Conservation (phyloP, 2,888 invertebrate species). For the Volucella zonaria region DNA sequence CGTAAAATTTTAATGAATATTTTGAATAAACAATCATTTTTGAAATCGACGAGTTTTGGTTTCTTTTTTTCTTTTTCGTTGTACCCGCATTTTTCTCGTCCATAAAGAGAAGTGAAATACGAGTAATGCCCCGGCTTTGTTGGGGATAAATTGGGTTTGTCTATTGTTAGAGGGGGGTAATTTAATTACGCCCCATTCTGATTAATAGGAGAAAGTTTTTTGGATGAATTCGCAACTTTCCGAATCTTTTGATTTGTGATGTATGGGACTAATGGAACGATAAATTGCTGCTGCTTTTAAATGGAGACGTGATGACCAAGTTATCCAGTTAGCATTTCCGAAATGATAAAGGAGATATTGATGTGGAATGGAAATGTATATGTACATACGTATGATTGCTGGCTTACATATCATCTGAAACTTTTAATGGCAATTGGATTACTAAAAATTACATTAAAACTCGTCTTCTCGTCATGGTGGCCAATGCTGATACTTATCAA, state of each 20-base stretch:
- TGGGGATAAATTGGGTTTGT: not conserved
- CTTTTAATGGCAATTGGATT: too few species aligned
- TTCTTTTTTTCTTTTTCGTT: not conserved
- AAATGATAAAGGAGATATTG: too few species aligned
- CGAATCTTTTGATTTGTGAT: conserved; percentile 1
- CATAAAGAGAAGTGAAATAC: not conserved
- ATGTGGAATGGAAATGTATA: too few species aligned
- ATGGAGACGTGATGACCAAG: too few species aligned
- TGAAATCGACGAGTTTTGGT: not conserved
- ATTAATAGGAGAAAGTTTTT: conserved; percentile 7
- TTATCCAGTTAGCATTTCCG: too few species aligned
- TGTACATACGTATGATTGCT: too few species aligned
- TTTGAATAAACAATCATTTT: conserved; percentile 43
- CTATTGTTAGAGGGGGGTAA: conserved; percentile 2
- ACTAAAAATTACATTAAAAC: too few species aligned
- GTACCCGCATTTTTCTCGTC: too few species aligned
- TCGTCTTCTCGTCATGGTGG: too few species aligned
- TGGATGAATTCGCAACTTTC: not conserved
- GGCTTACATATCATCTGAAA: too few species aligned
- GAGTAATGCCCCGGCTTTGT: not conserved
- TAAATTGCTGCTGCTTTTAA: not conserved
- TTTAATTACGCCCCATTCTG: not conserved
- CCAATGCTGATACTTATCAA: too few species aligned
- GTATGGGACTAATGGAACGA: conserved; percentile 1
- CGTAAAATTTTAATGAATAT: conserved; percentile 41